Conservation (phyloP, 1,140 invertebrate species). For the Mesaphorura yosii region DNA sequence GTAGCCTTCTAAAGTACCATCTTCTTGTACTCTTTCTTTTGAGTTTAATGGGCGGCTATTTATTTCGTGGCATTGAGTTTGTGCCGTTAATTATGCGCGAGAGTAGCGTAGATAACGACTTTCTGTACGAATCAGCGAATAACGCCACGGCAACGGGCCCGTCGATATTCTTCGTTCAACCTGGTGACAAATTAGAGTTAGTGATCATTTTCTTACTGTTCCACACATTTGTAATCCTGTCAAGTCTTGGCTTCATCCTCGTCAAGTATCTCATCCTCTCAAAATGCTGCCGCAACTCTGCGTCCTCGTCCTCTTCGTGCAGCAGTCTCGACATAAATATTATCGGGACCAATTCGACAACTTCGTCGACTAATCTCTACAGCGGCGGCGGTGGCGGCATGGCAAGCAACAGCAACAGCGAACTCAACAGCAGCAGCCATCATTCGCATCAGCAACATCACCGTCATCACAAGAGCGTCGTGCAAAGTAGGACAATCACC, state of each 20-base stretch:
- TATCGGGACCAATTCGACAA: conserved; percentile 6
- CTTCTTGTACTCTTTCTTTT: conserved; percentile 2
- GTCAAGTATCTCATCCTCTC: not conserved
- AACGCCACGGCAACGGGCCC: no score
- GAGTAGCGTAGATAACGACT: no score
- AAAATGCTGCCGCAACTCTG: not conserved
- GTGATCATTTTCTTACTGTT: not conserved
- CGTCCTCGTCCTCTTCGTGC: no score
- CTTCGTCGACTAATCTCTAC: conserved; percentile 4
- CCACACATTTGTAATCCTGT: not conserved
- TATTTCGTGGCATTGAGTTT: not conserved
- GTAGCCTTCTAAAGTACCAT: conserved; percentile 4
- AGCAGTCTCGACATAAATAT: no score
- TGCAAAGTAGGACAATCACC: not conserved
- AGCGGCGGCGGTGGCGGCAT: not conserved
- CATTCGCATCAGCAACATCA: no score
- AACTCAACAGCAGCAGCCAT: no score
- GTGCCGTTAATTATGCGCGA: not conserved
- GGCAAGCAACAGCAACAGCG: not conserved
- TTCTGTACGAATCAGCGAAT: no score
- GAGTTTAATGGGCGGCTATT: conserved; percentile 5
- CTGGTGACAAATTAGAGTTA: not conserved
- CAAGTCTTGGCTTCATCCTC: not conserved
- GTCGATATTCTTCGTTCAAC: no score
- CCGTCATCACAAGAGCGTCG: no score